These are phyloP conservation scores for Ganaspis sp. DNA, from an alignment of 1,140 invertebrate species.

Conservation along the genomic window DNA sequence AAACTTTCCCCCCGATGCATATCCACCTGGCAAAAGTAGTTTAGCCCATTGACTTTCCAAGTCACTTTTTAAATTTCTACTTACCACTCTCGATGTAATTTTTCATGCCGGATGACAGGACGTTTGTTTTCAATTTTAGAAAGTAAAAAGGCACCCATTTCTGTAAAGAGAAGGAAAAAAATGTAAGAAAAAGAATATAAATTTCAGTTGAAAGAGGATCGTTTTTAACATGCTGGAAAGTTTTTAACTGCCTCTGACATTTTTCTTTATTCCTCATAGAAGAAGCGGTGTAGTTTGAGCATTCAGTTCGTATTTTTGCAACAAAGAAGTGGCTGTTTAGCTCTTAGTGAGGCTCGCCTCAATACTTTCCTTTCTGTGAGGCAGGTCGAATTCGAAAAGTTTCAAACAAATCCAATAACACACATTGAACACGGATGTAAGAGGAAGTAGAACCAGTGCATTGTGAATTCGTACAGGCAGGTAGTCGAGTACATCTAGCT, in stretches of 20 bases:
- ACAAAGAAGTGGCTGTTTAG: conserved; percentile 26
- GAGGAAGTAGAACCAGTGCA: conserved; percentile 11
- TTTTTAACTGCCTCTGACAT: neutral
- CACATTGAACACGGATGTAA: conserved; percentile 1
- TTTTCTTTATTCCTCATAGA: neutral
- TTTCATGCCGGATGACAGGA: too few species aligned
- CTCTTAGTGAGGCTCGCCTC: conserved; percentile 15
- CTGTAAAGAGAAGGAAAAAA: too few species aligned
- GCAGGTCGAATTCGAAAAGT: conserved; percentile 45
- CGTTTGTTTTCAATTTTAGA: too few species aligned
- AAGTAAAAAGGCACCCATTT: too few species aligned
- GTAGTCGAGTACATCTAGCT: neutral
- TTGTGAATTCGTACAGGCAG: conserved; percentile 15
- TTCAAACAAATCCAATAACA: conserved; percentile 43
- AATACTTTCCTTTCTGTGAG: neutral
- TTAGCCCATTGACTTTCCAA: neutral
- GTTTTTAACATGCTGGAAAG: too few species aligned
- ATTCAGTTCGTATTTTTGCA: conserved; percentile 5
- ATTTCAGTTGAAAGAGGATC: too few species aligned
- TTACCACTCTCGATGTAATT: neutral
- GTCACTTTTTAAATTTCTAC: neutral
- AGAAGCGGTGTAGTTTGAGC: neutral
- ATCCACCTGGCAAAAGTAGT: neutral
- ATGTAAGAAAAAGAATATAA: too few species aligned
- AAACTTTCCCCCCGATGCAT: neutral